phyloP scores from a whole-genome alignment of 2,888 invertebrate species.

The Acanthopleura granulata region DNA sequence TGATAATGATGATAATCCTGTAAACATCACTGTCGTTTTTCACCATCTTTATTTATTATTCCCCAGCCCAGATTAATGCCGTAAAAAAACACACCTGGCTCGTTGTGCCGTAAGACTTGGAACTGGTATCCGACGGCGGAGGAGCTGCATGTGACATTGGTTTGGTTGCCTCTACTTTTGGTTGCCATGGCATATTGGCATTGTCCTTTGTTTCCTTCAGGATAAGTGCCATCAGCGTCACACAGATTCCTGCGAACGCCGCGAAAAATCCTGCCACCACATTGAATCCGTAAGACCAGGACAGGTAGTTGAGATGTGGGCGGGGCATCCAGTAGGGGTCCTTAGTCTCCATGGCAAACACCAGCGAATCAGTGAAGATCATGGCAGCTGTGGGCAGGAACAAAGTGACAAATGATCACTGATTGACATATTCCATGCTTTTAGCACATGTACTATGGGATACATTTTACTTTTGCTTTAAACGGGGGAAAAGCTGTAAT shows the following conservation, averaged over 20 bases:
- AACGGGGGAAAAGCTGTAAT: too few species aligned
- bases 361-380: conserved; percentile 63
- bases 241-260: conserved; percentile 60
- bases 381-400: conserved; percentile 43
- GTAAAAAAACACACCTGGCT: neutral
- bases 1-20: too few species aligned
- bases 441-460: too few species aligned
- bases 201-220: conserved; percentile 26
- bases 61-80: too few species aligned
- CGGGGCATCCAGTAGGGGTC: conserved; percentile 94
- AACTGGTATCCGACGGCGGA: neutral
- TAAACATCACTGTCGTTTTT: too few species aligned
- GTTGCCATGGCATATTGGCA: neutral
- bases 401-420: neutral
- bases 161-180: neutral
- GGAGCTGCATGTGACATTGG: neutral
- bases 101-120: neutral
- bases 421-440: too few species aligned
- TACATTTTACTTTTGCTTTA: too few species aligned
- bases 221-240: conserved; percentile 52
- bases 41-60: too few species aligned
- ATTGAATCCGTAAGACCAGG: conserved; percentile 94
- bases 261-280: conserved; percentile 76
- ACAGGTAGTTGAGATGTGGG: conserved; percentile 94
- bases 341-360: conserved; percentile 90